Evolutionary conservation across 2,113 vertebrate species (phyloP), one percentile per base, ranked within the genome.

Genomic region (Hoplias malabaricus): DNA sequence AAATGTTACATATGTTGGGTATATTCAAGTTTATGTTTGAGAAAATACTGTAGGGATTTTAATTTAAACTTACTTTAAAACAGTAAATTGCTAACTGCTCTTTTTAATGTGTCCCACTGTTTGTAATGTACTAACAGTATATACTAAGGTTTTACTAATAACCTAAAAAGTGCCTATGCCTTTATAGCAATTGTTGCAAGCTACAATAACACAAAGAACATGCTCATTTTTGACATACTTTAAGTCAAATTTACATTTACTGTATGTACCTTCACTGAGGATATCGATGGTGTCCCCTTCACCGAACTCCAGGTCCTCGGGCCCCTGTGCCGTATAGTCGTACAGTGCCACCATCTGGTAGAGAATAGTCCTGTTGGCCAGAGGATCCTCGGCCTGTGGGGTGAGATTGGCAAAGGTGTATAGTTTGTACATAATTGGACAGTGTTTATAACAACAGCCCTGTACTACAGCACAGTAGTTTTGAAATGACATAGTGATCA

Each of bases 251-350:
- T n/a, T n/a, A n/a, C n/a, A n/a, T n/a, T n/a, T n/a, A n/a, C n/a
- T 46, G 0, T 16, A 10, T 78, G 71, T 85, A 96, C 96, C 96
- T 95, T 96, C 92, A 40, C 94, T 84, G 14, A 98, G 92, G 72
- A 97, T 65, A 16, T 96, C 94, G 68, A 98, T 93, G 4, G 88
- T 79, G 42, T 97, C 94, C n/a, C 96, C 96, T 50, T 90, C 92
- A 56, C 70, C 92, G 84, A 97, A 94, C 61, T 90, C 93, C 88
- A 98, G 88, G 83, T 98, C 96, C 57, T 94, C 96, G 0, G 95
- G 93, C 1, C 93, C 92, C 74, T 93, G 91, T 0, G 92, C 87
- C 0, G 4, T 2, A 40, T 96, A 98, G 34, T 91, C 77, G 53
- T 98, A 94, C 70, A 91, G 89, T 1, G 95, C 96, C 85, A 93